A percentile compares a stretch with the other conserved stretches of the same genome.
These are phyloP conservation scores for Tipula helvola DNA, from an alignment of 2,888 invertebrate species.

Conservation along the genomic window DNA sequence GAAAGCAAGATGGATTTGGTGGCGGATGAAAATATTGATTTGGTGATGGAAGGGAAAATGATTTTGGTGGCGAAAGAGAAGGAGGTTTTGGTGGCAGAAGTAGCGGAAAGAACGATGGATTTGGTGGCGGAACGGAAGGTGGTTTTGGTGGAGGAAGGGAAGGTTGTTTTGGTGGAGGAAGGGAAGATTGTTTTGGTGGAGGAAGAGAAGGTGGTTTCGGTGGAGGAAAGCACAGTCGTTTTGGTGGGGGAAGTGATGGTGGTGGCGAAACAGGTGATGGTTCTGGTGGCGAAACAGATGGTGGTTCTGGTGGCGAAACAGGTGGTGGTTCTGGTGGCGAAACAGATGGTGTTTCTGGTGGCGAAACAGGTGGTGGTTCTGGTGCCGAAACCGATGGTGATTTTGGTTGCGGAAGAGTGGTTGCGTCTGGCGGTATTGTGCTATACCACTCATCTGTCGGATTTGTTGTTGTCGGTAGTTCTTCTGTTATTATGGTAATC, in stretches of 20 bases:
- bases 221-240: no score
- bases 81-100: no score
- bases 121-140: neutral
- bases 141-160: neutral
- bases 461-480: neutral
- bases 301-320: neutral
- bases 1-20: no score
- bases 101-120: neutral
- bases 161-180: neutral
- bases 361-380: no score
- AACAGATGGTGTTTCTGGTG: neutral
- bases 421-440: neutral
- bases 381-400: no score
- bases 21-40: no score
- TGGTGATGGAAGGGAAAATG: no score
- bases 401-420: neutral
- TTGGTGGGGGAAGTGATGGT: neutral
- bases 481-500: neutral
- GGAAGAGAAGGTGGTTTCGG: neutral
- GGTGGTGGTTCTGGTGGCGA: no score
- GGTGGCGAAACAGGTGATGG: neutral
- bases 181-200: neutral
- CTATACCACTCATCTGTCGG: neutral
- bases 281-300: neutral
- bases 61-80: no score